Conservation (phyloP, 2,888 invertebrate genomes). For the Sclerodermus sp. region DNA sequence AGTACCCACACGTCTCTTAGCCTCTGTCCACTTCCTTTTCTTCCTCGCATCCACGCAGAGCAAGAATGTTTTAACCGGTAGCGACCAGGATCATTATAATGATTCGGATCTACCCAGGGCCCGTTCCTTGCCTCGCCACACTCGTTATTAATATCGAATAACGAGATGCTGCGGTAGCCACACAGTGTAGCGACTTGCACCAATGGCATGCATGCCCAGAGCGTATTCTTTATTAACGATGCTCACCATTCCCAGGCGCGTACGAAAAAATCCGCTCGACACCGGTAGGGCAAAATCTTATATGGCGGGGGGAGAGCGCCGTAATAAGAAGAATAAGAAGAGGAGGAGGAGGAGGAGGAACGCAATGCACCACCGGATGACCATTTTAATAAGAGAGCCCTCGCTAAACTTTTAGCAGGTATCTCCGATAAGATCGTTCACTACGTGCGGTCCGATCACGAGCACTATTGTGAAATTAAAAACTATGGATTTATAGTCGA, state of each 20-base stretch:
- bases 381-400: no score
- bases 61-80: slow-evolving; percentile 47
- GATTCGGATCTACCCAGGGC: slow-evolving; percentile 48
- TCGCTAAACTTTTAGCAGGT: no score
- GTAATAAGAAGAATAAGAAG: no score
- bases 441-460: no score
- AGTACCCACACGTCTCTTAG: not conserved
- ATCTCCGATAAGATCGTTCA: no score
- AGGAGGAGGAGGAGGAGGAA: no score
- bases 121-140: slow-evolving; percentile 14
- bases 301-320: no score
- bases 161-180: slow-evolving; percentile 47
- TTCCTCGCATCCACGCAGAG: slow-evolving; percentile 13
- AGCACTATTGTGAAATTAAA: no score
- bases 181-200: slow-evolving; percentile 22
- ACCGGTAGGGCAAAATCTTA: not conserved
- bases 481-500: no score
- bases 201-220: slow-evolving; percentile 45
- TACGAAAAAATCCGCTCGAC: slow-evolving; percentile 33
- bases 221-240: slow-evolving; percentile 56
- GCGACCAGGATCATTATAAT: slow-evolving; percentile 50
- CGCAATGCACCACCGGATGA: slow-evolving; percentile 16
- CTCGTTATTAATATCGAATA: slow-evolving; percentile 57
- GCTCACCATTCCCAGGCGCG: slow-evolving; percentile 29
- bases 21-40: slow-evolving; percentile 11